These are phyloP conservation scores for Erithacus rubecula DNA, from an alignment of 2,797 vertebrate species.

Conservation along the genomic window DNA sequence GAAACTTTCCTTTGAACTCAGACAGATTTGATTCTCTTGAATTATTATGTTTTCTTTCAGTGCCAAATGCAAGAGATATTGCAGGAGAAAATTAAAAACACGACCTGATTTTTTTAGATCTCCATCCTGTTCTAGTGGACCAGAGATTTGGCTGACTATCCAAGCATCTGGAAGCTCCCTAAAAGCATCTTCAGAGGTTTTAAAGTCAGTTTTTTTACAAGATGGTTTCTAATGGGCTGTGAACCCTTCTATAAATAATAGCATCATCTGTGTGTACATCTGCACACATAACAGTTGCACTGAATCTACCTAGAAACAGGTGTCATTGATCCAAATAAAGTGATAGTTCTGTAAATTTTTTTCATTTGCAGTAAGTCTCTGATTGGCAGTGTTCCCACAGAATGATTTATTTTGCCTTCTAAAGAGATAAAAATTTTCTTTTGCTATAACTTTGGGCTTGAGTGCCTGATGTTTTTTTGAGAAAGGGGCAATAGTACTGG, in stretches of 20 bases:
- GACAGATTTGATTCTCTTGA: background rate
- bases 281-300: background rate
- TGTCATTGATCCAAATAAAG: background rate
- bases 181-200: conserved; percentile 15
- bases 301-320: background rate
- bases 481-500: background rate
- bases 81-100: conserved; percentile 41
- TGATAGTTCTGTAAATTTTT: background rate
- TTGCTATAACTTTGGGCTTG: background rate
- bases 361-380: background rate
- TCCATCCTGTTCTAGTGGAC: background rate
- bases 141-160: conserved; percentile 28
- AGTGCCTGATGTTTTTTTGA: background rate
- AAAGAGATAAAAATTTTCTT: conserved; percentile 2
- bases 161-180: conserved; percentile 33
- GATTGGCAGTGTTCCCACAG: background rate
- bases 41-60: background rate
- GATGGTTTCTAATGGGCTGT: background rate
- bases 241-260: background rate
- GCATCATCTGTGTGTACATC: background rate
- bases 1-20: conserved; percentile 7
- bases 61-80: conserved; percentile 3
- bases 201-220: background rate
- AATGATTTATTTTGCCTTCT: conserved; percentile 9
- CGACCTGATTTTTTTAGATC: background rate